Evolutionary conservation across 2,797 vertebrate genomes (phyloP).

Genomic region (Glyptemys insculpta): DNA sequence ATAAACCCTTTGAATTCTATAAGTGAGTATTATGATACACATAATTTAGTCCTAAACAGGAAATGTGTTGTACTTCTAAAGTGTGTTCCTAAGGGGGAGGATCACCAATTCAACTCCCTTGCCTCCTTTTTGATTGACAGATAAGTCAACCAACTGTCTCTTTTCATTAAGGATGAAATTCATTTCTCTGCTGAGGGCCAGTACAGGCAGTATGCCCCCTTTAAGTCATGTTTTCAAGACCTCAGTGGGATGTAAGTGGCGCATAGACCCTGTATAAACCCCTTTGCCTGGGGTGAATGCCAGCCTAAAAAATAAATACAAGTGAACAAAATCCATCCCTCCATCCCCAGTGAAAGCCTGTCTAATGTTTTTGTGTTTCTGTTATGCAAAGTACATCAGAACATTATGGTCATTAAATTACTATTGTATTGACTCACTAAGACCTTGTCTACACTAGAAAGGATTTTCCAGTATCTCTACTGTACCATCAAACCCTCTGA

Average conservation of each 20-base stretch:
- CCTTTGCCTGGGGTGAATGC: accelerated
- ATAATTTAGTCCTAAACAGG: neutral
- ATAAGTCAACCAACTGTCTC: neutral
- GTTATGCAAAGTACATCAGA: neutral
- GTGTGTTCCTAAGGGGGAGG: neutral
- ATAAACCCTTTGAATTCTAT: neutral
- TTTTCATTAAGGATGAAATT: neutral
- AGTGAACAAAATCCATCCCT: neutral
- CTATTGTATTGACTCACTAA: neutral
- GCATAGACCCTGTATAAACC: neutral
- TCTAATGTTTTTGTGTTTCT: too few species aligned
- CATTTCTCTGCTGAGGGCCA: accelerated
- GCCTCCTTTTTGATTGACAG: neutral
- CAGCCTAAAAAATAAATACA: neutral
- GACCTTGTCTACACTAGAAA: neutral
- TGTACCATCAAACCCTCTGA: neutral
- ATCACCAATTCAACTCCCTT: neutral
- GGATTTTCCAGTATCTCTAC: neutral
- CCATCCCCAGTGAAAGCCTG: neutral
- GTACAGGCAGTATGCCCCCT: accelerated
- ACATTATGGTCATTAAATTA: neutral
- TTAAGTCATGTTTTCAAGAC: neutral
- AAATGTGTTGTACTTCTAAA: neutral
- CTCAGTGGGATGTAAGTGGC: neutral
- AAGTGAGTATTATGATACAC: neutral